Percentiles rank a stretch among this genome's conserved stretches.
phyloP scores from a whole-genome alignment of 2,888 invertebrate genomes.

The Clostera curtula region DNA sequence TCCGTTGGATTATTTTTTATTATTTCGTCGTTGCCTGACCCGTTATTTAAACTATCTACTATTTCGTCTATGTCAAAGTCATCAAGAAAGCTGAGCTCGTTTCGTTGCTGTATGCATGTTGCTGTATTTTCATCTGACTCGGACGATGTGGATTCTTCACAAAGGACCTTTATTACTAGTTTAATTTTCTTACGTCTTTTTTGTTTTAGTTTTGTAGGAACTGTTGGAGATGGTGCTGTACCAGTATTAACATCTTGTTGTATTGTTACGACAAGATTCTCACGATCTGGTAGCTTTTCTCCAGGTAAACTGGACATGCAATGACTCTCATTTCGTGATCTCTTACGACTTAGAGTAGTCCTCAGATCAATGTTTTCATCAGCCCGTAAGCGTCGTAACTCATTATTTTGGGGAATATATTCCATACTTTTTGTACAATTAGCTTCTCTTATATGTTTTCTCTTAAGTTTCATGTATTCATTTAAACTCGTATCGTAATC shows the following conservation, averaged over 20 bases:
- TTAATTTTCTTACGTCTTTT: slow-evolving; percentile 30
- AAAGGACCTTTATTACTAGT: slow-evolving; percentile 37
- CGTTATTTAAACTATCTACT: slow-evolving; percentile 34
- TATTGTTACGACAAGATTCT: slow-evolving; percentile 26
- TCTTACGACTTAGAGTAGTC: slow-evolving; percentile 4
- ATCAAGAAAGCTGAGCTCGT: slow-evolving; percentile 51
- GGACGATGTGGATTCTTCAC: slow-evolving; percentile 15
- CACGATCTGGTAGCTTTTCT: slow-evolving; percentile 10
- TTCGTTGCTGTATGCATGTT: no score
- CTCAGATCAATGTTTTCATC: slow-evolving; percentile 5
- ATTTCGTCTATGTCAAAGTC: slow-evolving; percentile 56
- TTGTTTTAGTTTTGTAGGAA: slow-evolving; percentile 13
- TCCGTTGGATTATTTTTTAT: background rate
- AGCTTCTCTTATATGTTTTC: no score
- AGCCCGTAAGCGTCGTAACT: background rate
- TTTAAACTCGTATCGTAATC: no score
- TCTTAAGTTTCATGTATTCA: no score
- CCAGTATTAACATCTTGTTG: slow-evolving; percentile 10
- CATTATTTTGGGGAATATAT: no score
- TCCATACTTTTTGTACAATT: no score
- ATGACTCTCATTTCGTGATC: slow-evolving; percentile 1
- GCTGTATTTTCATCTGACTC: slow-evolving; percentile 17
- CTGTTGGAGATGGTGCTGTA: slow-evolving; percentile 7
- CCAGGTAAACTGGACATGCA: background rate
- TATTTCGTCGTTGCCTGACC: background rate